These are phyloP conservation scores for Anomalospiza imberbis DNA, from an alignment of 2,797 vertebrate species.

Conservation along the genomic window DNA sequence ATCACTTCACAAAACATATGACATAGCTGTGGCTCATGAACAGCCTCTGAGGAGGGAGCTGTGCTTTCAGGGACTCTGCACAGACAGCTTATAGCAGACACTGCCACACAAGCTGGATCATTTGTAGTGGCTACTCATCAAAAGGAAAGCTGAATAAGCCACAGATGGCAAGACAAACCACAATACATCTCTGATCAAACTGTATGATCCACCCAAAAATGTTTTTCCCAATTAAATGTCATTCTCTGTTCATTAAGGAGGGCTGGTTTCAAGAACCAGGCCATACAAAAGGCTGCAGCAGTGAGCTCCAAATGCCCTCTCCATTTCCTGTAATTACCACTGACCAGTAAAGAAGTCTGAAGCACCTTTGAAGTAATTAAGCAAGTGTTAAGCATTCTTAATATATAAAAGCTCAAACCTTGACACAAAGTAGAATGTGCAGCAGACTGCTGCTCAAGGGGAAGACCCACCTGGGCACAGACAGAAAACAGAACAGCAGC, in stretches of 20 bases:
- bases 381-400: neutral
- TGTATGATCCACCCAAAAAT: neutral
- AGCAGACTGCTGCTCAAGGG: neutral
- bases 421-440: neutral
- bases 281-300: neutral
- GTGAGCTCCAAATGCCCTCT: neutral
- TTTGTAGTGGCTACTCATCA: conserved; percentile 25
- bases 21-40: conserved; percentile 21
- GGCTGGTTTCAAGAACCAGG: neutral
- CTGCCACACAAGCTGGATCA: neutral
- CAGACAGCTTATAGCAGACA: neutral
- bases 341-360: neutral
- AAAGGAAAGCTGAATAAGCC: conserved; percentile 23
- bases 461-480: neutral
- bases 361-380: neutral
- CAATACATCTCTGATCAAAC: neutral
- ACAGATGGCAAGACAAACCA: conserved; percentile 7
- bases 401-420: neutral
- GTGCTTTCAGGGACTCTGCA: neutral
- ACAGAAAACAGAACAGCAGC: neutral
- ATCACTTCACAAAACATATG: conserved; percentile 44
- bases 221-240: neutral
- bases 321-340: neutral
- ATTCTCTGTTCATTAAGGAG: neutral
- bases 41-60: neutral